Conservation (phyloP, 2,888 invertebrate species). For the Ceriagrion tenellum region DNA sequence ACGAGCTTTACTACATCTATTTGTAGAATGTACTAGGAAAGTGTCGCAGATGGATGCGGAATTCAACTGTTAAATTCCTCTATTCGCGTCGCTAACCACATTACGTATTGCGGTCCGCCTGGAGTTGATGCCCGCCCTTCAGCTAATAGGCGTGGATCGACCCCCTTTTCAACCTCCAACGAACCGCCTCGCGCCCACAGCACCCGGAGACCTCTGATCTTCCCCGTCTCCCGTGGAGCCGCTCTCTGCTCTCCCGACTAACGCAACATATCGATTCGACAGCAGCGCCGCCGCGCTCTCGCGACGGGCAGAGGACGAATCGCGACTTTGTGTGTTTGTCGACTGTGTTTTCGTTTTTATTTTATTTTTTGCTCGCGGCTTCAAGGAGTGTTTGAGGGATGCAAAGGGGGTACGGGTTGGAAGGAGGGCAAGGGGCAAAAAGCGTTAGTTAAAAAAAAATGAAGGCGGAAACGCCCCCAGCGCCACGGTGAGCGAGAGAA, state of each 20-base stretch:
- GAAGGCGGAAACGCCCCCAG: background rate
- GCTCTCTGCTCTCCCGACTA: background rate
- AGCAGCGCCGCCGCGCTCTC: constrained; percentile 13
- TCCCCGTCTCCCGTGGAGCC: too few relatives aligned
- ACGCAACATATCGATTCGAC: constrained; percentile 56
- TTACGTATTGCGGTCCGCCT: too few relatives aligned
- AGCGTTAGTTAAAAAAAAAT: background rate
- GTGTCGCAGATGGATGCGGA: too few relatives aligned
- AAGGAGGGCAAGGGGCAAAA: background rate
- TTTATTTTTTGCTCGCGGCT: background rate
- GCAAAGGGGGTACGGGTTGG: background rate
- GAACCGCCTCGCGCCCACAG: background rate
- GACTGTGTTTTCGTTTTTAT: background rate
- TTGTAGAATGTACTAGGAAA: too few relatives aligned
- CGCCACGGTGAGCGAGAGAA: background rate
- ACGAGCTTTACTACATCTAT: too few relatives aligned
- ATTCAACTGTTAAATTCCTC: too few relatives aligned
- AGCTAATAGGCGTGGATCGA: background rate
- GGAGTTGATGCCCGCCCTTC: too few relatives aligned
- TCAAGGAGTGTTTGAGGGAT: background rate
- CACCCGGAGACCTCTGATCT: background rate
- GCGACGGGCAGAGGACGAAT: constrained; percentile 38
- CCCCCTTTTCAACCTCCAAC: background rate
- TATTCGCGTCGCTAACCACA: too few relatives aligned
- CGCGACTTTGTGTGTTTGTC: constrained; percentile 30